A percentile compares a stretch with the other conserved stretches of the same genome.
These are phyloP conservation scores for Tricholaema leucomelas DNA, from an alignment of 2,113 vertebrate genomes.

Conservation along the genomic window DNA sequence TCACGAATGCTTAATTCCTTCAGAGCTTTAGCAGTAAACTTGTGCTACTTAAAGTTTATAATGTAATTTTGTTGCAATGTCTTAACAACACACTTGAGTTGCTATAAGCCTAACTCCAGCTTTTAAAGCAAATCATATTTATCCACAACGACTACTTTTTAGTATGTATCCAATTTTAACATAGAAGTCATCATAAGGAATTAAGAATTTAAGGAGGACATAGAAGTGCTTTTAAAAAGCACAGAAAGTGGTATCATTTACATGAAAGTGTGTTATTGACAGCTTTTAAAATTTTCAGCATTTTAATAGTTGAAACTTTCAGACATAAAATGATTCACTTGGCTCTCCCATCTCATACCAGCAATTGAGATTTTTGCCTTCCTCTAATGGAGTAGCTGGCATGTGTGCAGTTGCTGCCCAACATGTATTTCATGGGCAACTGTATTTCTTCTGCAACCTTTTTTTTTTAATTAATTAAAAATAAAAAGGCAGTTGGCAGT, in stretches of 20 bases:
- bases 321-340: background rate
- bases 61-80: background rate
- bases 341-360: background rate
- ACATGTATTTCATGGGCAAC: background rate
- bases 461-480: background rate
- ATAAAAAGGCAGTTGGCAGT: background rate
- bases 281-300: background rate
- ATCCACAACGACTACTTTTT: background rate
- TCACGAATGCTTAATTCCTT: background rate
- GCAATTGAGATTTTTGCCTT: background rate
- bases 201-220: background rate
- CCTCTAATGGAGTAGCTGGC: background rate
- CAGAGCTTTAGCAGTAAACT: background rate
- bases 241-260: background rate
- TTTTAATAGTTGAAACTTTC: background rate
- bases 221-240: background rate
- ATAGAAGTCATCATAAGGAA: background rate
- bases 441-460: background rate
- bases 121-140: background rate
- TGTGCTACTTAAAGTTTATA: background rate
- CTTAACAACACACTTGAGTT: background rate
- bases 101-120: background rate
- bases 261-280: background rate
- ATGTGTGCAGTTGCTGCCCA: background rate
- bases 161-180: background rate